phyloP scores from a whole-genome alignment of 1,140 invertebrate species.

The Cydia pomonella region DNA sequence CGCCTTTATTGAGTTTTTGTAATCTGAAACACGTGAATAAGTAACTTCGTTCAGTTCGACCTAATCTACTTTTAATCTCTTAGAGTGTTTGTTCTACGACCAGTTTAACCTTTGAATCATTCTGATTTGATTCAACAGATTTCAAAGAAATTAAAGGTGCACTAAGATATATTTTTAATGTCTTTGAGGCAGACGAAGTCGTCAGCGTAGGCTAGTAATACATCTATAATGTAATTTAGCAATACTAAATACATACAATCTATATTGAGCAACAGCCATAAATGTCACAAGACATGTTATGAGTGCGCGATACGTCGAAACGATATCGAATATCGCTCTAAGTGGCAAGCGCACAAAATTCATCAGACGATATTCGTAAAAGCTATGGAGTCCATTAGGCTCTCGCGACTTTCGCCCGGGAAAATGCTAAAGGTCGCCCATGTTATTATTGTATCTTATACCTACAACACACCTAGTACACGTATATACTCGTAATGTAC shows the following conservation, averaged over 20 bases:
- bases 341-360: conserved; percentile 47
- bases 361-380: conserved; percentile 56
- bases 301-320: neutral
- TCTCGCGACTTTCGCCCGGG: conserved; percentile 38
- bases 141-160: no score
- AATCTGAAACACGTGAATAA: conserved; percentile 10
- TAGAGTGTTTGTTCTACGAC: neutral
- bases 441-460: conserved; percentile 25
- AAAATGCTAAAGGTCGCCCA: conserved; percentile 54
- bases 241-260: neutral
- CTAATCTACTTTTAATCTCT: neutral
- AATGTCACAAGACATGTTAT: conserved; percentile 26
- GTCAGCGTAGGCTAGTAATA: no score
- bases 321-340: conserved; percentile 25
- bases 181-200: no score
- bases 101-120: neutral
- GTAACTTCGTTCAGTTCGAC: neutral
- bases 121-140: no score
- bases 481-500: neutral
- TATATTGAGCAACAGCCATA: neutral
- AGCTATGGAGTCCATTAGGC: conserved; percentile 56
- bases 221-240: no score
- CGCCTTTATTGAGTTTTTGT: neutral
- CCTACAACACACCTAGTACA: neutral
- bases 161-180: no score